These are phyloP conservation scores for Intellagama lesueurii DNA, from an alignment of 2,797 vertebrate genomes.

Conservation along the genomic window DNA sequence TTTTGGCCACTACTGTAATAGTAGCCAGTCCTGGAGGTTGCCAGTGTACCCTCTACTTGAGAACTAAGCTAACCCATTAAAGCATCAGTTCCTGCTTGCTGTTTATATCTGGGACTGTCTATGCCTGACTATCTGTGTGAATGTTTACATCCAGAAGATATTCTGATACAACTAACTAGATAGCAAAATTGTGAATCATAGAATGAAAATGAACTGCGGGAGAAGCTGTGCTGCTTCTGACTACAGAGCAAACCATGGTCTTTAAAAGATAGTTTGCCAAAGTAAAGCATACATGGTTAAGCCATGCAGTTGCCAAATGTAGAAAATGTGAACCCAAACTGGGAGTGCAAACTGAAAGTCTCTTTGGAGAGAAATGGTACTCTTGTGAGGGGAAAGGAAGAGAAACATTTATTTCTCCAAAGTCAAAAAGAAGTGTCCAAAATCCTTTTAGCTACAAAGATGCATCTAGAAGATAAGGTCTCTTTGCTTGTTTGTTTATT, in stretches of 20 bases:
- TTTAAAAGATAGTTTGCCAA: not conserved
- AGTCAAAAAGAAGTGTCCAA: not conserved
- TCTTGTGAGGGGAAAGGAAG: not conserved
- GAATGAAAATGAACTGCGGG: not conserved
- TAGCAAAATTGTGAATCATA: not conserved
- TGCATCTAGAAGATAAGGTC: not conserved
- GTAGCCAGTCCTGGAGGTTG: not conserved
- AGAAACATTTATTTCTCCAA: not conserved
- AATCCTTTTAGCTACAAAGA: not conserved
- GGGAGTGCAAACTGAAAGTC: not conserved
- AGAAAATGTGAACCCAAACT: not conserved
- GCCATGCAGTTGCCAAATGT: not conserved
- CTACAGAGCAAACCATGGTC: not conserved
- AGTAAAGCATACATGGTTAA: not conserved
- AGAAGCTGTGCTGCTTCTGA: not conserved
- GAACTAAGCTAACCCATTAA: not conserved
- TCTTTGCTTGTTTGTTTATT: not conserved
- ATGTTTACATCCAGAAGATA: not conserved
- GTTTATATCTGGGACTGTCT: not conserved
- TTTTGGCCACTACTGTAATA: too few species aligned
- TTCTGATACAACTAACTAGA: not conserved
- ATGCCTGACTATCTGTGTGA: not conserved
- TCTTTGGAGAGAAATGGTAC: not conserved
- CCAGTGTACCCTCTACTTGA: not conserved
- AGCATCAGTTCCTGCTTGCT: not conserved